These are phyloP conservation scores for Serranus cabrilla DNA, from an alignment of 2,797 vertebrate species.

Conservation along the genomic window DNA sequence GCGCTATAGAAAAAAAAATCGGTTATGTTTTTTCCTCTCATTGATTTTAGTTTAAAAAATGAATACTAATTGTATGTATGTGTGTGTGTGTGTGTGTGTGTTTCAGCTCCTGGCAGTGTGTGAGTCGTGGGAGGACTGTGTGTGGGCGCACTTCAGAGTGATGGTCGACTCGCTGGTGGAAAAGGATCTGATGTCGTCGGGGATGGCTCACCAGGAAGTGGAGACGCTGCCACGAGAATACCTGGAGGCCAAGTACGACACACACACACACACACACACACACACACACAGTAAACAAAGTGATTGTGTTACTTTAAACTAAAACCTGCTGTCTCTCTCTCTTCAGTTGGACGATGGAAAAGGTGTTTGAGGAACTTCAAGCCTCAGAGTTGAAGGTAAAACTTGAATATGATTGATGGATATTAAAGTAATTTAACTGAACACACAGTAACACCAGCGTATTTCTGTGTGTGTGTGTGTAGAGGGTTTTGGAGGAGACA, in stretches of 20 bases:
- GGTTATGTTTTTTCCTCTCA: too few species aligned
- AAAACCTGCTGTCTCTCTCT: constrained; percentile 29
- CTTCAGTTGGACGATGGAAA: constrained; percentile 95
- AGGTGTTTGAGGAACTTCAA: constrained; percentile 97
- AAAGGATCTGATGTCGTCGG: constrained; percentile 93
- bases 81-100: constrained; percentile 38
- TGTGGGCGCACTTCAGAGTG: constrained; percentile 96
- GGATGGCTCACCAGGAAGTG: constrained; percentile 88
- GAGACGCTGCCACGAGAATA: constrained; percentile 94
- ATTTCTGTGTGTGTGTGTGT: constrained; percentile 23
- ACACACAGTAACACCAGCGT: background rate
- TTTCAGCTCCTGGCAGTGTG: constrained; percentile 93
- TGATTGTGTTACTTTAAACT: background rate
- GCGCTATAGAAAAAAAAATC: too few species aligned
- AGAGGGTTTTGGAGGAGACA: constrained; percentile 96
- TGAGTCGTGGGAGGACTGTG: constrained; percentile 96
- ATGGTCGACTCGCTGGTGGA: constrained; percentile 97
- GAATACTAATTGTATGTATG: constrained; percentile 85
- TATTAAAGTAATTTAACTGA: background rate
- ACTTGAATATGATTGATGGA: background rate
- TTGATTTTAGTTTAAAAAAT: too few species aligned
- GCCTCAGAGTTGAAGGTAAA: constrained; percentile 93
- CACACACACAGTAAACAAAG: background rate
- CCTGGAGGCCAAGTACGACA: constrained; percentile 91
- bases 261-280: background rate